Conservation (phyloP, 1,140 invertebrate species). For the Neelides sp. region DNA sequence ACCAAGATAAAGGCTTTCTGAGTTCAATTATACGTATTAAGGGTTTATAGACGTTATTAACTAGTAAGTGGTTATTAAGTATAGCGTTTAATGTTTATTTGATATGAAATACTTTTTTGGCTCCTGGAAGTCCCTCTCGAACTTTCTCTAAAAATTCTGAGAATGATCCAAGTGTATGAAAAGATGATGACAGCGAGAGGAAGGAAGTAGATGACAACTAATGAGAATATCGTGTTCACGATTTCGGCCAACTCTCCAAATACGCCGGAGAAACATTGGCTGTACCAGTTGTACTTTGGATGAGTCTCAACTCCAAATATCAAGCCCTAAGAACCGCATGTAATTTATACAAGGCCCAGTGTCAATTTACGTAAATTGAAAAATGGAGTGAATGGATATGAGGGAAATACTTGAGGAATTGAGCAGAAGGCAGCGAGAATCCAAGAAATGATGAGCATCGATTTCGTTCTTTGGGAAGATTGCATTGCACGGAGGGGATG, state of each 20-base stretch:
- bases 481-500: background rate
- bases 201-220: slow-evolving; percentile 70
- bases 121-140: too few species aligned
- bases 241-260: slow-evolving; percentile 51
- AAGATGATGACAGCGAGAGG: slow-evolving; percentile 71
- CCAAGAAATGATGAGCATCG: slow-evolving; percentile 2
- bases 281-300: slow-evolving; percentile 57
- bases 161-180: too few species aligned
- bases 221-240: slow-evolving; percentile 59
- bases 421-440: background rate
- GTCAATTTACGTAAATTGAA: background rate
- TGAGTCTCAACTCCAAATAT: slow-evolving; percentile 68
- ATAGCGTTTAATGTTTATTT: too few species aligned
- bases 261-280: slow-evolving; percentile 68
- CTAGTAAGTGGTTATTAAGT: too few species aligned
- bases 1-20: too few species aligned
- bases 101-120: too few species aligned
- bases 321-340: too few species aligned
- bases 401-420: slow-evolving; percentile 1
- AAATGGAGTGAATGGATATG: background rate
- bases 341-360: too few species aligned
- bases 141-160: too few species aligned
- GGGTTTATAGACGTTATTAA: too few species aligned
- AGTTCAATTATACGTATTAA: too few species aligned
- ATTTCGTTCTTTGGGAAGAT: background rate